A percentile compares a stretch with the other conserved stretches of the same genome.
Evolutionary conservation across 2,888 invertebrate genomes (phyloP).

Genomic region (Ormyrus nitidulus): DNA sequence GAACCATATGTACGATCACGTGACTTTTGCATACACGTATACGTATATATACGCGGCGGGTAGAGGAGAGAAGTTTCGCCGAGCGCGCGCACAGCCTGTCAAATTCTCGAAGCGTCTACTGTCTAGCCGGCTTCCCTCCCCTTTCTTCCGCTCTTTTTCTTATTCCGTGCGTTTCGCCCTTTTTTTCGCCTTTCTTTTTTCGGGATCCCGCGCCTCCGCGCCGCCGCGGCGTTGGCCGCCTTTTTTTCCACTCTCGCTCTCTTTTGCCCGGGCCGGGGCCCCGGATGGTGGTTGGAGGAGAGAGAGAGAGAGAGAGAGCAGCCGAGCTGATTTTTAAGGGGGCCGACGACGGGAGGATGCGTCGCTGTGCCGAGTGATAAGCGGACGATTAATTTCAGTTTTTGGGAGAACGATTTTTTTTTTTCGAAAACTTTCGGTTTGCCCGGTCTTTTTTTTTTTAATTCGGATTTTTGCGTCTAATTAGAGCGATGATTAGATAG

Average conservation of each 20-base stretch:
- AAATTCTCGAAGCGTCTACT: slow-evolving; percentile 57
- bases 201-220: background rate
- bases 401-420: too few species aligned
- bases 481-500: too few species aligned
- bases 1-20: slow-evolving; percentile 51
- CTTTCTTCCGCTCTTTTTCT: slow-evolving; percentile 21
- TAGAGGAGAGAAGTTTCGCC: background rate
- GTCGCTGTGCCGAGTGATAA: too few species aligned
- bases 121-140: slow-evolving; percentile 60
- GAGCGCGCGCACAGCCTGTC: slow-evolving; percentile 21
- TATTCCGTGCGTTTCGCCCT: slow-evolving; percentile 8
- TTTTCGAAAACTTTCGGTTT: too few species aligned
- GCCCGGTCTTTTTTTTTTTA: too few species aligned
- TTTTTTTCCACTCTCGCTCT: background rate
- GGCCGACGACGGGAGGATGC: too few species aligned
- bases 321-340: too few species aligned
- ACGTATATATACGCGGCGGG: background rate
- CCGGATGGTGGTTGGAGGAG: too few species aligned
- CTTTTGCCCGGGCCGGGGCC: background rate
- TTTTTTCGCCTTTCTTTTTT: slow-evolving; percentile 10
- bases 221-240: background rate
- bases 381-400: too few species aligned
- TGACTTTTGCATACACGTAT: slow-evolving; percentile 18
- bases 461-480: too few species aligned
- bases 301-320: too few species aligned